A percentile compares a stretch with the other conserved stretches of the same genome.
Evolutionary conservation across 1,140 invertebrate genomes (phyloP).

Genomic region (Drosophila truncata): DNA sequence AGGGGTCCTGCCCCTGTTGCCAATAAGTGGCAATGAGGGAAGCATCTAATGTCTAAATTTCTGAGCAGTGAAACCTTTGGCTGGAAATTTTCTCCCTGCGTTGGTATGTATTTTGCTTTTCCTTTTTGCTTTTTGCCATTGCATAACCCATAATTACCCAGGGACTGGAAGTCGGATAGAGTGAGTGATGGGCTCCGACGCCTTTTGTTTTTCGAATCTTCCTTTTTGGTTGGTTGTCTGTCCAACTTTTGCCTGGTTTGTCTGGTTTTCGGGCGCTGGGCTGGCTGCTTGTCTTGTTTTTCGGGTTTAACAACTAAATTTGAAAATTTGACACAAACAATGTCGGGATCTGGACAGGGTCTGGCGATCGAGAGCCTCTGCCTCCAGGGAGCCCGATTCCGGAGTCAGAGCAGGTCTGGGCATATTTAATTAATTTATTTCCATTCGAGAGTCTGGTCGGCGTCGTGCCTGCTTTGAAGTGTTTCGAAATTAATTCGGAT

Average conservation of each 20-base stretch:
- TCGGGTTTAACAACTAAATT: conserved; percentile 84
- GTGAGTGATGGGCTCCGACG: conserved; percentile 72
- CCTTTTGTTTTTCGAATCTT: conserved; percentile 63
- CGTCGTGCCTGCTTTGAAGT: conserved; percentile 74
- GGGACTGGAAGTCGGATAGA: conserved; percentile 29
- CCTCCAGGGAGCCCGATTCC: conserved; percentile 59
- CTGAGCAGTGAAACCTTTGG: conserved; percentile 50
- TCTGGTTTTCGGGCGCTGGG: conserved; percentile 46
- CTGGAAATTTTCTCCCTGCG: conserved; percentile 24
- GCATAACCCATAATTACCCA: conserved; percentile 68
- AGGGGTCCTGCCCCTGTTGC: conserved; percentile 50
- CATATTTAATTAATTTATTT: conserved; percentile 84
- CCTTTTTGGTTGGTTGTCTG: conserved; percentile 3
- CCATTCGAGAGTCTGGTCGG: conserved; percentile 54
- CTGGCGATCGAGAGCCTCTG: conserved; percentile 36
- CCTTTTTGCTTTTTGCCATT: conserved; percentile 65
- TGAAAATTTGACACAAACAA: conserved; percentile 83
- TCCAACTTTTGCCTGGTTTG: conserved; percentile 36
- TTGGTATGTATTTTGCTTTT: conserved; percentile 36
- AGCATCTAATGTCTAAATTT: conserved; percentile 82
- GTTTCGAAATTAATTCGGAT: conserved; percentile 83
- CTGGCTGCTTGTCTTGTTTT: conserved; percentile 75
- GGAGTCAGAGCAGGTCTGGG: conserved; percentile 42
- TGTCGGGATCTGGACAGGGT: conserved; percentile 42
- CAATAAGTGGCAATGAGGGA: conserved; percentile 74